phyloP scores from a whole-genome alignment of 1,140 invertebrate genomes.

The Harlomillsia oculata region DNA sequence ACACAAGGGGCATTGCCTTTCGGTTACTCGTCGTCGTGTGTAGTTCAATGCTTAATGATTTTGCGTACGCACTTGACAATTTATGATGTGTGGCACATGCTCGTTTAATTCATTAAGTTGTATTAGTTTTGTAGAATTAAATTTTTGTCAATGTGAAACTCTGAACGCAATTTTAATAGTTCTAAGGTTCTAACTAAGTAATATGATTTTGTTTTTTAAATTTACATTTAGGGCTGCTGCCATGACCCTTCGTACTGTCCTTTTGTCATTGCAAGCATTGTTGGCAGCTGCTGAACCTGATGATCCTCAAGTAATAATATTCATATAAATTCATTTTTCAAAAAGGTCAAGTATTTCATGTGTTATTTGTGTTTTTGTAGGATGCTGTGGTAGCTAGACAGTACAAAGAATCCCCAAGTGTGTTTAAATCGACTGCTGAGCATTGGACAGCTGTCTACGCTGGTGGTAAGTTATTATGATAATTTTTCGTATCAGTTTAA shows the following conservation, averaged over 20 bases:
- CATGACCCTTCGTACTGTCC: conserved; percentile 91
- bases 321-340: too few species aligned
- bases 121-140: too few species aligned
- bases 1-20: too few species aligned
- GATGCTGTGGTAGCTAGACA: conserved; percentile 89
- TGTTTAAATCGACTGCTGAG: conserved; percentile 79
- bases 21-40: too few species aligned
- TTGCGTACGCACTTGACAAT: too few species aligned
- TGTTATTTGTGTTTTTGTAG: too few species aligned
- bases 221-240: conserved; percentile 74
- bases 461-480: conserved; percentile 49
- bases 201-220: conserved; percentile 3
- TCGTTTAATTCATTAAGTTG: too few species aligned
- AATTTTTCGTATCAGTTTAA: not conserved
- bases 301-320: conserved; percentile 87
- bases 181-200: too few species aligned
- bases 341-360: not conserved
- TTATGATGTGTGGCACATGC: too few species aligned
- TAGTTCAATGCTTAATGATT: too few species aligned
- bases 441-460: conserved; percentile 96
- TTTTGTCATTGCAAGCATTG: conserved; percentile 84
- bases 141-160: too few species aligned
- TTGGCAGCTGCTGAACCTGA: conserved; percentile 88
- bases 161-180: too few species aligned
- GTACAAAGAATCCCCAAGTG: conserved; percentile 75